These are phyloP conservation scores for Eledona agricola DNA, from an alignment of 2,888 invertebrate genomes.

Conservation along the genomic window DNA sequence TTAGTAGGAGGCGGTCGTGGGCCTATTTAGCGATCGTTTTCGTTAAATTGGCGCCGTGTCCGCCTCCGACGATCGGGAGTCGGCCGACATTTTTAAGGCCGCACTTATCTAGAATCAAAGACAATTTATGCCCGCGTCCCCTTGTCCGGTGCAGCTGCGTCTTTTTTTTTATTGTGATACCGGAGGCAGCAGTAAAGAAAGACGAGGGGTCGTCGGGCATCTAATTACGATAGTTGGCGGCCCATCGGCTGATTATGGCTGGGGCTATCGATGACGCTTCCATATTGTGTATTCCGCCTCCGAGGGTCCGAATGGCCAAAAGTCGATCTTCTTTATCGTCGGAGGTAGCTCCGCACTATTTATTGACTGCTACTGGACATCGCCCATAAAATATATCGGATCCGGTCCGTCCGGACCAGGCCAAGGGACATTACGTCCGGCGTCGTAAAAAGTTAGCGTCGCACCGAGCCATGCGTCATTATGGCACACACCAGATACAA, in stretches of 20 bases:
- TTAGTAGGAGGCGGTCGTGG: too few species aligned
- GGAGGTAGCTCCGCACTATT: conserved; percentile 60
- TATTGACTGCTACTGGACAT: conserved; percentile 64
- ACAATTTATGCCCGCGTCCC: conserved; percentile 30
- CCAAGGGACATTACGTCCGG: conserved; percentile 52
- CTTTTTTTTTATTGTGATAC: conserved; percentile 27
- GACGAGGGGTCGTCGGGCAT: conserved; percentile 47
- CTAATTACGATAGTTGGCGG: conserved; percentile 54
- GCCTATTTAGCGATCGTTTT: not conserved
- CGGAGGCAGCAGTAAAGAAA: conserved; percentile 35
- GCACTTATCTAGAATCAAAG: conserved; percentile 28
- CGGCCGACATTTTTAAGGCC: conserved; percentile 14
- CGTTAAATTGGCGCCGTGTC: conserved; percentile 10
- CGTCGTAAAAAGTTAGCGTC: conserved; percentile 61
- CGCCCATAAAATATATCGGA: conserved; percentile 64
- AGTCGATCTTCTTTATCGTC: conserved; percentile 53
- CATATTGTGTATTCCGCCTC: conserved; percentile 61
- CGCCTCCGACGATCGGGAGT: conserved; percentile 1
- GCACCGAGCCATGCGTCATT: conserved; percentile 58
- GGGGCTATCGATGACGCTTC: conserved; percentile 45
- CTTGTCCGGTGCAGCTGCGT: conserved; percentile 33
- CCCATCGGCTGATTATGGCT: conserved; percentile 56
- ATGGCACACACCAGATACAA: conserved; percentile 60
- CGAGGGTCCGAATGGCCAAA: conserved; percentile 53
- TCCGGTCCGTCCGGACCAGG: conserved; percentile 56